A percentile compares a stretch with the other conserved stretches of the same genome.
Conservation (phyloP, 2,888 invertebrate genomes). For the Pterostichus madidus region DNA sequence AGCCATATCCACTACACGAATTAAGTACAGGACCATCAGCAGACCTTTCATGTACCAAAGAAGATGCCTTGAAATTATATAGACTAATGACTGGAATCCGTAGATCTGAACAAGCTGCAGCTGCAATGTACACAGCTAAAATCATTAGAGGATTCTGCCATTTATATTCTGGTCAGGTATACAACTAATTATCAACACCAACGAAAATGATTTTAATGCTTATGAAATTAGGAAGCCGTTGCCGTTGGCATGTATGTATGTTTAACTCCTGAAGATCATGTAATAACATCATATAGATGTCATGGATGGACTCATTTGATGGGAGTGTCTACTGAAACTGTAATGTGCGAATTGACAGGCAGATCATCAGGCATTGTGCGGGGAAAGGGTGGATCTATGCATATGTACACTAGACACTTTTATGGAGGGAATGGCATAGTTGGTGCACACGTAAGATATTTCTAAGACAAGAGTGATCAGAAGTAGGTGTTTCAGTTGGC, state of each 20-base stretch:
- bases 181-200: background rate
- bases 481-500: no score
- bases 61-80: constrained; percentile 83
- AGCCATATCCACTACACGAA: constrained; percentile 80
- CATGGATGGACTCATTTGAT: constrained; percentile 87
- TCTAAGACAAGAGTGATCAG: constrained; percentile 16
- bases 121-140: constrained; percentile 87
- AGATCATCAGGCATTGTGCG: constrained; percentile 83
- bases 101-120: constrained; percentile 86
- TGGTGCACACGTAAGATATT: constrained; percentile 85
- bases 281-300: constrained; percentile 88
- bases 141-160: constrained; percentile 88
- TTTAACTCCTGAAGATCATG: constrained; percentile 83
- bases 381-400: constrained; percentile 87
- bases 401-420: constrained; percentile 87
- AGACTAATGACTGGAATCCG: constrained; percentile 83
- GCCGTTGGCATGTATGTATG: constrained; percentile 85
- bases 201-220: no score
- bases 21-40: constrained; percentile 91
- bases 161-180: constrained; percentile 86
- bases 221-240: constrained; percentile 83
- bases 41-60: constrained; percentile 83
- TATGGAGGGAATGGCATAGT: constrained; percentile 94
- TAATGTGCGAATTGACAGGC: constrained; percentile 92
- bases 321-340: constrained; percentile 81